Evolutionary conservation across 2,888 invertebrate species (phyloP), one percentile per base, ranked within the genome.

Genomic region (Sclerodermus sp.): DNA sequence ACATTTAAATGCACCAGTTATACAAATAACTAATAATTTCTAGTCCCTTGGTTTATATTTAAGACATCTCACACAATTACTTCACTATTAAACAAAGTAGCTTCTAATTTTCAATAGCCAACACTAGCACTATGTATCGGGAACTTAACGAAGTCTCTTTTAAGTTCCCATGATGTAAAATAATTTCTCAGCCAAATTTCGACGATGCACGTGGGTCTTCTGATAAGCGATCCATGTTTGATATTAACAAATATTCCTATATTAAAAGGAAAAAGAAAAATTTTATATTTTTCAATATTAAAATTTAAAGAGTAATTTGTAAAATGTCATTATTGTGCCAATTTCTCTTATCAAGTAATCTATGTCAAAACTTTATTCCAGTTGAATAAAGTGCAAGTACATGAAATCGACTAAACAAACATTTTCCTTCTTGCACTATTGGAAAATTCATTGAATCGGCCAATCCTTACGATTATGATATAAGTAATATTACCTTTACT

Each of bases 181-280:
- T 51, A 55, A 15, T 51, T 45, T 62, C 54, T 77, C 74, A 77
- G 65, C 77, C 77, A 66, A 75, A 77, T 64, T 77, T 77, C 57
- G 77, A 77, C 31, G 77, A 77, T 57, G 76, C 77, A 53, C 76
- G 68, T 45, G 77, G 76, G 55, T 77, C 77, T 62, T 76, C 74
- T 57, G 73, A 66, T 55, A 77, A 66, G 53, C 71, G 68, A 59
- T 75, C 73, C 77, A 77, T 77, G 53, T 53, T 74, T 66, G 50
- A 42, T 42, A 53, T 46, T 50, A 52, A 51, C 56, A 13, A 8
- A n/a, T 8, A 42, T 42, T n/a, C 8, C 23, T 23, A 8, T 23
- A 23, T 5, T 5, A n/a, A n/a, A n/a, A n/a, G n/a, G n/a, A n/a
- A n/a, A n/a, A n/a, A n/a, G n/a, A n/a, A n/a, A n/a, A n/a, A n/a